Percentiles rank a stretch among this genome's conserved stretches.
These are phyloP conservation scores for Pheosia tremula DNA, from an alignment of 2,888 invertebrate genomes.

Conservation along the genomic window DNA sequence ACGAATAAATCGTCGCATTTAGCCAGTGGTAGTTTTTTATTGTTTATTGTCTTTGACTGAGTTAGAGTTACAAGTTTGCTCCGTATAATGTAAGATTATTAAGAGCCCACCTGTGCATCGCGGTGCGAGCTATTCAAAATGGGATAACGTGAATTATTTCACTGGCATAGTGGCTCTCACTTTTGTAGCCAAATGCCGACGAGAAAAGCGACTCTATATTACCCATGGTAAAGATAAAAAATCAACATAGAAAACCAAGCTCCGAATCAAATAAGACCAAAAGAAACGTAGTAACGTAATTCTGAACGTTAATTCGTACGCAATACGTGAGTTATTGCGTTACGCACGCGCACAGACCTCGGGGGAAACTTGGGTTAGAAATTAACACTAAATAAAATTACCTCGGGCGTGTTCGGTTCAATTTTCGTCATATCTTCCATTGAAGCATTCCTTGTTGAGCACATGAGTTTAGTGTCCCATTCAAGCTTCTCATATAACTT, in stretches of 20 bases:
- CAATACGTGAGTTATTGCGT: constrained; percentile 72
- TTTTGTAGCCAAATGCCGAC: no score
- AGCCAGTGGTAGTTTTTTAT: neutral
- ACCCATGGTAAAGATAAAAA: no score
- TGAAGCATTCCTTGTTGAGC: no score
- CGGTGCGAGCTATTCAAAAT: no score
- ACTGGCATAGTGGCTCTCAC: no score
- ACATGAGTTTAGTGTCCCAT: no score
- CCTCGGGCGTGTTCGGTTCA: constrained; percentile 50
- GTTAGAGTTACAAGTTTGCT: no score
- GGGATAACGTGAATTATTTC: no score
- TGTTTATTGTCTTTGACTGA: neutral
- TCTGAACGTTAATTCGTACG: constrained; percentile 43
- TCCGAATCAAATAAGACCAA: neutral
- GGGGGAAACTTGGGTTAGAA: constrained; percentile 42
- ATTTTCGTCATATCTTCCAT: constrained; percentile 63
- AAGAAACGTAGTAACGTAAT: constrained; percentile 33
- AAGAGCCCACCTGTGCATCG: no score
- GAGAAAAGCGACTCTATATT: no score
- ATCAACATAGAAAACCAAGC: neutral
- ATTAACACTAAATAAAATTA: constrained; percentile 67
- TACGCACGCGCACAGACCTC: constrained; percentile 36
- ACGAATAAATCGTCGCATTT: constrained; percentile 12
- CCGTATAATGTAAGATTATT: no score
- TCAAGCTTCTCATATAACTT: no score